Base-by-base conservation (phyloP, 2,797 vertebrate genomes). In the Smutsia gigantea region DNA sequence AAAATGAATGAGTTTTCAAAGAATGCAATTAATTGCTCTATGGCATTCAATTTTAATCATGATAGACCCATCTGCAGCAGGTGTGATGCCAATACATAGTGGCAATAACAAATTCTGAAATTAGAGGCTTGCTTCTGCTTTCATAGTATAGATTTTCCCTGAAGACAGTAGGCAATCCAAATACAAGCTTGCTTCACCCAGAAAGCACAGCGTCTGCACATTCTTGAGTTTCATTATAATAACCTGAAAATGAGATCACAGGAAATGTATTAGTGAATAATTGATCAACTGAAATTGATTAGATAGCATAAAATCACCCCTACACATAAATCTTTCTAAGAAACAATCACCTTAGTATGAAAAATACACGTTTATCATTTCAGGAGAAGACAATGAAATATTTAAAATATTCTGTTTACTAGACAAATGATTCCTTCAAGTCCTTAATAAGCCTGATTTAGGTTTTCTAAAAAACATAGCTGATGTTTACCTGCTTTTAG, bases 401-500 rank as follows among this genome's bases (percentile, higher is more conserved):
- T 94, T 96, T 94, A 96, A 95, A 78, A 25, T 88, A 49, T 46
- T 83, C 14, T 49, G 34, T 86, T 83, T 96, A 34, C 75, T 94
- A 78, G 93, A 97, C 74, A 82, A 95, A 94, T 86, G 90, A 83
- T 94, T 86, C 55, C 49, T 95, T 93, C 55, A 89, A 88, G 66
- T 78, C 31, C 27, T 19, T 89, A 75, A 61, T 31, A 86, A 84
- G 37, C 7, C 18, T 82, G 53, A 12, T 81, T 89, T 23, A 92
- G 59, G 49, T 39, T 93, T 94, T 66, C 46, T 81, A 53, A 93
- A 77, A 78, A 69, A 90, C 11, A 95, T 17, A 63, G 34, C 46
- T 85, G 46, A 77, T 86, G 69, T 95, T 97, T 98, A 98, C 98
- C 98, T 98, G 98, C 25, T 4, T 84, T 93, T 97, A 97, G 82